phyloP scores from a whole-genome alignment of 2,113 vertebrate genomes.

The Amphiprion percula region DNA sequence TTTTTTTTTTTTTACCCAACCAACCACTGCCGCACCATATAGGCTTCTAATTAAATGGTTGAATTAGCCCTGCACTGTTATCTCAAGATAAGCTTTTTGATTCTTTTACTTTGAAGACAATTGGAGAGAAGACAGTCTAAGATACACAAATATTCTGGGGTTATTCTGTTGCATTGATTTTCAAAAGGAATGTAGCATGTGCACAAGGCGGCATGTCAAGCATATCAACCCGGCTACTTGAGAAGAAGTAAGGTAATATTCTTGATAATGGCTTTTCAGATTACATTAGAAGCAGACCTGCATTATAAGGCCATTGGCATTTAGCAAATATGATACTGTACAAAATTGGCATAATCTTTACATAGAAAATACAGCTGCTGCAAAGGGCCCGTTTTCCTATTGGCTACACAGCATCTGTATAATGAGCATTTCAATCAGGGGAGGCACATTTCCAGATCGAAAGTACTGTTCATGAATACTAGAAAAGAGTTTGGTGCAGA shows the following conservation, averaged over 20 bases:
- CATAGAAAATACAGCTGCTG: constrained; percentile 38
- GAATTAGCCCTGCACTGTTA: constrained; percentile 65
- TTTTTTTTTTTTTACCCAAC: not conserved
- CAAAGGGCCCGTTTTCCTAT: constrained; percentile 1
- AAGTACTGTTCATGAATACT: constrained; percentile 21
- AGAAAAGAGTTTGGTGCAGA: constrained; percentile 18
- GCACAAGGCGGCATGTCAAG: constrained; percentile 14
- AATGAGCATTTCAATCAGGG: constrained; percentile 27
- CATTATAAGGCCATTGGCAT: constrained; percentile 32
- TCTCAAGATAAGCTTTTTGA: constrained; percentile 51
- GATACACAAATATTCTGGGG: constrained; percentile 8
- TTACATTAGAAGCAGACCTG: constrained; percentile 17
- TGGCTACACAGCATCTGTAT: constrained; percentile 36
- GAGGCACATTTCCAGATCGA: constrained; percentile 24
- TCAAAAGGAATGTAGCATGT: constrained; percentile 5
- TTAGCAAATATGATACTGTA: constrained; percentile 30
- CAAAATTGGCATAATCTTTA: constrained; percentile 48
- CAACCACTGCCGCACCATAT: constrained; percentile 20
- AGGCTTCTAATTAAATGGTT: constrained; percentile 69
- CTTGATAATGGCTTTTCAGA: constrained; percentile 25
- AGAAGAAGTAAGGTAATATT: constrained; percentile 19
- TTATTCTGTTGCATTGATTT: not conserved
- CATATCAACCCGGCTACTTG: not conserved
- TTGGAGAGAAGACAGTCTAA: constrained; percentile 32
- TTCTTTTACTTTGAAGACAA: constrained; percentile 54